Evolutionary conservation across 1,140 invertebrate genomes (phyloP).

Genomic region (Dufourea novaeangliae): DNA sequence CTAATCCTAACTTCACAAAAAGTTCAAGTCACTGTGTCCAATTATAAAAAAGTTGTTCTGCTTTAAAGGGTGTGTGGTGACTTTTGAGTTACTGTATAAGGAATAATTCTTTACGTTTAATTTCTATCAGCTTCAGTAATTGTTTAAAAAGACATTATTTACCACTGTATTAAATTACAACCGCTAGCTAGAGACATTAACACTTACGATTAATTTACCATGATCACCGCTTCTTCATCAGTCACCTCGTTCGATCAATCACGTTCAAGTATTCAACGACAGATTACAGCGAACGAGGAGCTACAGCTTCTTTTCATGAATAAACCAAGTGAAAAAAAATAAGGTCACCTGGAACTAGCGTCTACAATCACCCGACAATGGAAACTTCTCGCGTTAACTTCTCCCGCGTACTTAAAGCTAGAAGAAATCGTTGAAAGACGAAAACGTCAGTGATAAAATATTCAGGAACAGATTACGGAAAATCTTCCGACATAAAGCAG

Average conservation of each 20-base stretch:
- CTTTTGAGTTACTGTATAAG: too few species aligned
- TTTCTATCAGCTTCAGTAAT: too few species aligned
- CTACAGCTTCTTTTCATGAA: not conserved
- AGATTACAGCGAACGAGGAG: not conserved
- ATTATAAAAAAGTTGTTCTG: too few species aligned
- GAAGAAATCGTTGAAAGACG: not conserved
- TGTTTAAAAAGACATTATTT: too few species aligned
- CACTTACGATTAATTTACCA: too few species aligned
- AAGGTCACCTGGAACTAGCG: not conserved
- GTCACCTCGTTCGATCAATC: not conserved
- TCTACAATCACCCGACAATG: not conserved
- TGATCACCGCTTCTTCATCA: not conserved
- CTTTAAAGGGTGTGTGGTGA: too few species aligned
- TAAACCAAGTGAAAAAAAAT: not conserved
- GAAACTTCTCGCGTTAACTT: not conserved
- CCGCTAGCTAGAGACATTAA: too few species aligned
- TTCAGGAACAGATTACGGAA: not conserved
- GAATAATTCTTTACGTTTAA: too few species aligned
- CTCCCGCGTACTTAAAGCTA: not conserved
- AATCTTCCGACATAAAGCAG: not conserved
- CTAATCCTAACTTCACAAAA: too few species aligned
- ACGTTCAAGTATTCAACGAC: slow-evolving; percentile 8
- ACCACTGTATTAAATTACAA: too few species aligned
- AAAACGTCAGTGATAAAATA: not conserved
- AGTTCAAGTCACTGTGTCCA: too few species aligned